Evolutionary conservation across 2,113 vertebrate species (phyloP), one percentile per base, ranked within the genome.

Genomic region (Hippoglossus stenolepis): DNA sequence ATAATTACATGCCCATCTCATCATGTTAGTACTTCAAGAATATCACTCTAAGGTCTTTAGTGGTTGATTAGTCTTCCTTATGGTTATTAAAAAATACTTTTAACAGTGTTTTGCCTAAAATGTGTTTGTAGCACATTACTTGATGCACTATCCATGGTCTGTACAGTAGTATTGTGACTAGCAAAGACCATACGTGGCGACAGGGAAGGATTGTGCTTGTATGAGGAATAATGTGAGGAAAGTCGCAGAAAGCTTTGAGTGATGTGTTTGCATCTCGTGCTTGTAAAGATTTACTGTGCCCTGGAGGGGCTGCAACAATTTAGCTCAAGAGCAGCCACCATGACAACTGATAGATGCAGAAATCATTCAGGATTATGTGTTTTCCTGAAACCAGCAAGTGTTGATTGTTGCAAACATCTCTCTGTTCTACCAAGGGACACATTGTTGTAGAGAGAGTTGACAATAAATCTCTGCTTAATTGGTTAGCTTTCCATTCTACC

Each of bases 291-390:
- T 63, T 54, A 83, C 65, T 51, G 57, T 57, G n/a, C 83, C 77
- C 80, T 1, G 75, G 58, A 14, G 67, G 67, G 28, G 67, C 51
- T 47, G 74, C 70, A 81, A 76, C 76, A 88, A 89, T 88, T 88
- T 81, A 69, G 60, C 70, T 79, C 1, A 69, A 86, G 75, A 89
- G 73, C 75, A 75, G 63, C 75, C 81, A 60, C 80, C 70, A 69
- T 85, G 85, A 78, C 79, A 84, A 73, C 84, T 78, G 79, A 78
- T 86, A 62, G 75, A 83, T 65, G 71, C 54, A 85, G 49, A 82
- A 73, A 85, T 84, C 23, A 84, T 74, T 80, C 23, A 62, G 20
- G 66, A 65, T 62, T 7, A 68, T 6, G 17, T 56, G 12, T 60
- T 67, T 62, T 68, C n/a, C 61, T 72, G 15, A 75, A 73, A 76